Evolutionary conservation across 2,113 vertebrate species (phyloP), one percentile per base, ranked within the genome.

Genomic region (Hystrix brachyura): DNA sequence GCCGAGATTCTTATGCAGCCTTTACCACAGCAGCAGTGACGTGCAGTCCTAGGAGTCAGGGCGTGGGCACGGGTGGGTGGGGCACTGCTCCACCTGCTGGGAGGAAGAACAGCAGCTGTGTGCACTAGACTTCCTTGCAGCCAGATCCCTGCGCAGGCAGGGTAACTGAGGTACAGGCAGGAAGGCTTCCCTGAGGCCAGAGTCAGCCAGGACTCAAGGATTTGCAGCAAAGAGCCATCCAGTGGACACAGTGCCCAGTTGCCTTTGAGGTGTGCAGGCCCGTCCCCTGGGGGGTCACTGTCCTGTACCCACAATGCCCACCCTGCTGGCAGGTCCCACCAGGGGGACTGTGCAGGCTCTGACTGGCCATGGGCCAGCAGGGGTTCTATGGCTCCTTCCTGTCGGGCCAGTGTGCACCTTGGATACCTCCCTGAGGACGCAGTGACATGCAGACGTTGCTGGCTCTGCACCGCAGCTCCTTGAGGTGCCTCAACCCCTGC

Each of bases 11-110:
- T 71, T 5, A 21, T 3, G 15, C 10, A 19, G 4, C 1, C 23
- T 11, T 23, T 25, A 53, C 53, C 4, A 23, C 0, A 46, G 4
- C 13, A 19, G 34, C 57, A 43, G 57, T 7, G 0, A 32, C 46
- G 13, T 0, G 1, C 38, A 29, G 23, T 4, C 7, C 76, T 32
- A 23, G 18, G 55, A 17, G 25, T 18, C 1, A 72, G 34, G 13
- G 19, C 34, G 0, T 1, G 13, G 12, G 2, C 5, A 1, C 6
- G 59, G 34, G 6, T 34, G 74, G 25, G 80, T 9, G 23, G 8
- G 5, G 10, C 38, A 27, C 13, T 17, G 1, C 11, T 34, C 51
- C 55, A 3, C 8, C 79, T n/a, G 21, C 43, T 29, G 18, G 60
- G 55, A 51, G 12, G 25, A n/a, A 69, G 19, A 8, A 19, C 3